Evolutionary conservation across 2,797 vertebrate species (phyloP).

Genomic region (Semaprochilodus insignis): DNA sequence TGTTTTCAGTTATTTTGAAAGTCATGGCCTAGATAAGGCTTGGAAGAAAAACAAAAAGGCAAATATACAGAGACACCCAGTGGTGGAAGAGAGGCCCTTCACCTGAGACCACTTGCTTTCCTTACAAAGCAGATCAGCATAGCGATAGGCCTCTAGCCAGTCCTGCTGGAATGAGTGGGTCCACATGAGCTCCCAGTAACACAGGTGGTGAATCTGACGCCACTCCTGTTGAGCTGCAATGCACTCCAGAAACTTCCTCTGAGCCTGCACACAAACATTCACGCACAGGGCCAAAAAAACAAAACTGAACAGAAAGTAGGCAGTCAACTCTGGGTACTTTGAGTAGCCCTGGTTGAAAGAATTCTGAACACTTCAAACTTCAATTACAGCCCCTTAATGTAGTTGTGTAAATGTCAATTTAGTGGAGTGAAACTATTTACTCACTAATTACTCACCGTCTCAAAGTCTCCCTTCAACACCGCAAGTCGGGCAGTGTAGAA

Average conservation of each 20-base stretch:
- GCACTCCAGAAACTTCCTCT: conserved; percentile 85
- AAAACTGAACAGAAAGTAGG: no score
- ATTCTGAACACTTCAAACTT: no score
- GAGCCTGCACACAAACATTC: conserved; percentile 75
- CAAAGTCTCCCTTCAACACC: conserved; percentile 88
- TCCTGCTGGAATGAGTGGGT: conserved; percentile 87
- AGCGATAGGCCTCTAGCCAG: conserved; percentile 89
- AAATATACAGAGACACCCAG: conserved; percentile 3
- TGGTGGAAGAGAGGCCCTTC: neutral
- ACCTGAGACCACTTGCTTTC: conserved; percentile 98
- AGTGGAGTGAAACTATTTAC: no score
- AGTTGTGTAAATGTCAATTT: no score
- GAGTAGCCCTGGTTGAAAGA: no score
- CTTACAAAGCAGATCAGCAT: conserved; percentile 89
- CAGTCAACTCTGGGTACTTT: no score
- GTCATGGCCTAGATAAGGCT: no score
- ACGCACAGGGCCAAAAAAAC: neutral
- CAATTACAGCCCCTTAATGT: no score
- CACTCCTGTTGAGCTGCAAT: conserved; percentile 91
- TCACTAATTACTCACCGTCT: conserved; percentile 82
- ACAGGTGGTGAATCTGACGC: conserved; percentile 95
- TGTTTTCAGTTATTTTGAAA: neutral
- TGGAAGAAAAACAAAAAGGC: neutral
- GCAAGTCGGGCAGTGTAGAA: conserved; percentile 93
- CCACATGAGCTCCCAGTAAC: conserved; percentile 99